These are phyloP conservation scores for Pyrrhura leucotis DNA, from an alignment of 2,797 vertebrate genomes.

Conservation along the genomic window DNA sequence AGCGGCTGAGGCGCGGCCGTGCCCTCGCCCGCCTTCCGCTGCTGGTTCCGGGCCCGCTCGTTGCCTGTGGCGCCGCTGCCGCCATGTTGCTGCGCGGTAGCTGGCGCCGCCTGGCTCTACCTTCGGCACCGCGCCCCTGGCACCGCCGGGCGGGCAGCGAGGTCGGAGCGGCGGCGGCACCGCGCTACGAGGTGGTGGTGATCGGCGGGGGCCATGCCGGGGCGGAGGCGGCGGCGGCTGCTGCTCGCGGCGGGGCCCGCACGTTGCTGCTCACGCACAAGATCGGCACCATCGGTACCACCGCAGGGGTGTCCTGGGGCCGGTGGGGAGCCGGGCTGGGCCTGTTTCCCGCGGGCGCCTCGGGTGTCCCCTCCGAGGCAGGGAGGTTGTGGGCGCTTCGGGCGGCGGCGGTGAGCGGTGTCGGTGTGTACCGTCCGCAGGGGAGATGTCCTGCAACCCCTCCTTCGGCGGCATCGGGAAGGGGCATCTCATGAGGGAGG, in stretches of 20 bases:
- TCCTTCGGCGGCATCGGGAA: constrained; percentile 96
- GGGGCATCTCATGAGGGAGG: constrained; percentile 92
- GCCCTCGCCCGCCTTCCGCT: not conserved
- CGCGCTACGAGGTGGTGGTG: constrained; percentile 67
- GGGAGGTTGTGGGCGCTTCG: not conserved
- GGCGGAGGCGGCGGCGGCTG: constrained; percentile 86
- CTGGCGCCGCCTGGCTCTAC: not conserved
- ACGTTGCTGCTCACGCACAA: constrained; percentile 92
- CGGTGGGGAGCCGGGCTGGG: not conserved
- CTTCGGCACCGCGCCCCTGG: not conserved
- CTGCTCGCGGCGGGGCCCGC: constrained; percentile 82
- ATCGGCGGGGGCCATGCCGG: constrained; percentile 78
- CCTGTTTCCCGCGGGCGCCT: not conserved
- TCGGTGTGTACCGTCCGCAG: constrained; percentile 66
- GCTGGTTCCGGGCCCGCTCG: not conserved
- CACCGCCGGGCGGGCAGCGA: not conserved
- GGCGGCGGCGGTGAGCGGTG: not conserved
- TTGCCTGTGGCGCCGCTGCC: too few species aligned
- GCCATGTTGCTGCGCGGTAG: not conserved
- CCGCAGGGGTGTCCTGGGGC: not conserved
- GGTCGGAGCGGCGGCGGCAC: not conserved
- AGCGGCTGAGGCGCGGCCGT: too few species aligned
- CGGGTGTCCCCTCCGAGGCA: too few species aligned
- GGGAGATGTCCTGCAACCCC: constrained; percentile 95
- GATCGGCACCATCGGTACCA: constrained; percentile 86